phyloP scores from a whole-genome alignment of 2,113 vertebrate genomes.

The Hepsetus odoe region DNA sequence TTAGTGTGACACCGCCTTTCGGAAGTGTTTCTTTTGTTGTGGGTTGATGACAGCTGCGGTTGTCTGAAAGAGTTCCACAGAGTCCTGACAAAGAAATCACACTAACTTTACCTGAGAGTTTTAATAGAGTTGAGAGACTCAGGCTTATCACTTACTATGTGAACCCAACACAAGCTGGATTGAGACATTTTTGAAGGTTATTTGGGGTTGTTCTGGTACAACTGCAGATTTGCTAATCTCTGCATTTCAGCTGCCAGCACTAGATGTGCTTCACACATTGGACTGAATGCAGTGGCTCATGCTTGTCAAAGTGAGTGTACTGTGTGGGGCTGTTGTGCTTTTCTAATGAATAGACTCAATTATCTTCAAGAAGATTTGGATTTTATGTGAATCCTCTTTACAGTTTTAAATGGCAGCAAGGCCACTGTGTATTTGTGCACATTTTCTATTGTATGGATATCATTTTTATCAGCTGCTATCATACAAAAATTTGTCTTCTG shows the following conservation, averaged over 20 bases:
- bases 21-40: conserved; percentile 27
- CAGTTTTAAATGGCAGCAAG: neutral
- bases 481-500: neutral
- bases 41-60: conserved; percentile 9
- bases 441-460: neutral
- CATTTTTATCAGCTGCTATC: neutral
- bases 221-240: neutral
- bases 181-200: neutral
- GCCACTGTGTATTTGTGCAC: neutral
- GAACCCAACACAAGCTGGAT: neutral
- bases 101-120: neutral
- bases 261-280: neutral
- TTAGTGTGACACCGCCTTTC: neutral
- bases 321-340: neutral
- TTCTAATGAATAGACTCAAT: neutral
- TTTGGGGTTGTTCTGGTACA: neutral
- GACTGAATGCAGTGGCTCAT: neutral
- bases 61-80: conserved; percentile 2
- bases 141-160: neutral
- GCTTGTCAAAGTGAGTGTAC: neutral
- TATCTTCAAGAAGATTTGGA: neutral
- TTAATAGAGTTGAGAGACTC: neutral
- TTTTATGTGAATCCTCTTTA: neutral
- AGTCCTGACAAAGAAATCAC: neutral
- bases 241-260: neutral